Evolutionary conservation across 37 sponge, comb jelly and placozoan genomes (phyloP).

Genomic region (Cladorhizidae sp.): DNA sequence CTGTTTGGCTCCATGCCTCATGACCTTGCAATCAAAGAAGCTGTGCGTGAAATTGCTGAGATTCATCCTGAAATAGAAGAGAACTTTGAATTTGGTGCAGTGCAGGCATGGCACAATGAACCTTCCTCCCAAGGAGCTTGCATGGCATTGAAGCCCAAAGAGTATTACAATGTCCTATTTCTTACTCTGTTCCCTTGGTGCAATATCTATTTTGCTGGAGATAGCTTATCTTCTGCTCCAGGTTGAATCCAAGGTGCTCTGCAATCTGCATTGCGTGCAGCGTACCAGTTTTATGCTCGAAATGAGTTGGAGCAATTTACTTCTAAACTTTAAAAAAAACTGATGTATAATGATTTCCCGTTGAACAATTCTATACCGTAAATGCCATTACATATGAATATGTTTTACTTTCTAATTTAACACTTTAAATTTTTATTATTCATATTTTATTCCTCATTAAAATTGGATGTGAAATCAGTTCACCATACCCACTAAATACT

Average conservation of each 20-base stretch:
- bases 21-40: constrained; percentile 35
- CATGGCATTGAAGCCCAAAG: constrained; percentile 25
- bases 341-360: no score
- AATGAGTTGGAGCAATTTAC: no score
- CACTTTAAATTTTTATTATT: no score
- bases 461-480: no score
- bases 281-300: constrained; percentile 63
- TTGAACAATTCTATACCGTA: no score
- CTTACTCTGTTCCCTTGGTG: constrained; percentile 22
- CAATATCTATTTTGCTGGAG: constrained; percentile 71
- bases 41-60: constrained; percentile 33
- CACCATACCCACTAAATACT: no score
- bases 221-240: constrained; percentile 51
- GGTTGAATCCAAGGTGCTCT: constrained; percentile 84
- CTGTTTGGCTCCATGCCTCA: constrained; percentile 34
- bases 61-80: constrained; percentile 59
- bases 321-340: no score
- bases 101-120: constrained; percentile 57
- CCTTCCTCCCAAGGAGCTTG: constrained; percentile 48
- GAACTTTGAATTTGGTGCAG: constrained; percentile 31
- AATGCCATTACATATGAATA: no score
- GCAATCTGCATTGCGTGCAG: constrained; percentile 62
- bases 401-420: no score
- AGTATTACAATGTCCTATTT: background rate
- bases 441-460: no score